Conservation (phyloP, 2,797 vertebrate species). For the Caiman crocodilus region DNA sequence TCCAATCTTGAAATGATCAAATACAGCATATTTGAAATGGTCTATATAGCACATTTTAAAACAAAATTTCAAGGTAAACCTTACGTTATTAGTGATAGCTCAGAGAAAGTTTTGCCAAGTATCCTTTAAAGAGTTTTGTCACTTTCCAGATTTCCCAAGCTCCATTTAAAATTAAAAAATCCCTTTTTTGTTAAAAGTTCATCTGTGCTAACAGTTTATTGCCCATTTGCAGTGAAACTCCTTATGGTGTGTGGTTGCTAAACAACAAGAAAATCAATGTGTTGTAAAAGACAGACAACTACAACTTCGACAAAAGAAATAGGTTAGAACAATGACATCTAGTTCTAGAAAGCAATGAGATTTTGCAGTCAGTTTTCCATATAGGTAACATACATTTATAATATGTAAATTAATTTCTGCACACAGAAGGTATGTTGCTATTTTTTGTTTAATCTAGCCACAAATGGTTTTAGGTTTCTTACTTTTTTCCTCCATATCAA, state of each 20-base stretch:
- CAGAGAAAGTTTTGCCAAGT: not conserved
- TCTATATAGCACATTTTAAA: not conserved
- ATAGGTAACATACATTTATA: rapidly evolving
- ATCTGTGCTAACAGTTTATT: not conserved
- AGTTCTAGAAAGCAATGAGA: not conserved
- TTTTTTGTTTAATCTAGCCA: not conserved
- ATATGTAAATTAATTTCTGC: not conserved
- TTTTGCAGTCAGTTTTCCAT: not conserved
- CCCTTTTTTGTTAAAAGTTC: not conserved
- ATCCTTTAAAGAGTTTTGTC: not conserved
- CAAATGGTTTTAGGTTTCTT: not conserved
- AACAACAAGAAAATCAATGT: not conserved
- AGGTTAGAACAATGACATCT: not conserved
- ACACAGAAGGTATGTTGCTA: not conserved
- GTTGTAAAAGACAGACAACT: not conserved
- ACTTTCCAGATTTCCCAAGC: not conserved
- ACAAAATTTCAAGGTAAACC: not conserved
- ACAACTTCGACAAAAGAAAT: not conserved
- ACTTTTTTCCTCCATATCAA: not conserved
- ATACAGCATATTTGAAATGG: not conserved
- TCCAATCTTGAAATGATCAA: not conserved
- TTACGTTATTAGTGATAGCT: not conserved
- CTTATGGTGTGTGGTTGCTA: not conserved
- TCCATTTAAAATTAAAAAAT: constrained; percentile 11
- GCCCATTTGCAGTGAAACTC: not conserved